Base-by-base conservation (phyloP, 2,113 vertebrate species). In the Cinclus cinclus region DNA sequence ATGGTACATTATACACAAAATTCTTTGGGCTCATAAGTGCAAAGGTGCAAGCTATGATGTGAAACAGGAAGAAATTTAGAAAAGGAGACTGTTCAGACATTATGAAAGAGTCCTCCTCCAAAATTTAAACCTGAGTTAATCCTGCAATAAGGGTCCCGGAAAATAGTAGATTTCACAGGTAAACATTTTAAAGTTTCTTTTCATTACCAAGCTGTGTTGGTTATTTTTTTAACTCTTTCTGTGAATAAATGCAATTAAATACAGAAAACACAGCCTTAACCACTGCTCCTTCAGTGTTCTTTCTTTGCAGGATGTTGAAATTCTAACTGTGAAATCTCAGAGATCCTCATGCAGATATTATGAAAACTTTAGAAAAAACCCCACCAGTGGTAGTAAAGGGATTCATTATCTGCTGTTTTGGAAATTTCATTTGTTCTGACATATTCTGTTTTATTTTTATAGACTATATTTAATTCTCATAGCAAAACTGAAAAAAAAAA, bases 401-500 rank as follows among this genome's bases (percentile, higher is more conserved):
- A 73, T 50, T 87, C 1, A 49, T 75, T 89, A 62, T 53, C 31
- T 85, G 30, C 37, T 85, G 16, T 6, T 95, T 62, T 35, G n/a
- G 52, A 89, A 70, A 65, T 53, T 59, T 78, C 19, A 11, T 63
- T 46, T 53, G 22, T 86, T 93, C 82, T 69, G 19, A 30, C 10
- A 37, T 22, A 67, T 22, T 70, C 37, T 77, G 33, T 37, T 91
- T 53, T 87, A 49, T 97, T 95, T 96, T 90, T 89, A 87, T 83
- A 97, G 97, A n/a, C 35, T 68, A 22, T 93, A 70, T 77, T 46
- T 85, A 96, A 97, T 73, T 77, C 84, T 95, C 30, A 50, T 96
- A 27, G 10, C 52, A 85, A 86, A 70, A 63, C 65, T 97, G 24
- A 93, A 15, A 81, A 80, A 42, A 58, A 88, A 87, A 49, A 73